Base-by-base conservation (phyloP, 2,797 vertebrate species). In the Chaetophractus vellerosus region DNA sequence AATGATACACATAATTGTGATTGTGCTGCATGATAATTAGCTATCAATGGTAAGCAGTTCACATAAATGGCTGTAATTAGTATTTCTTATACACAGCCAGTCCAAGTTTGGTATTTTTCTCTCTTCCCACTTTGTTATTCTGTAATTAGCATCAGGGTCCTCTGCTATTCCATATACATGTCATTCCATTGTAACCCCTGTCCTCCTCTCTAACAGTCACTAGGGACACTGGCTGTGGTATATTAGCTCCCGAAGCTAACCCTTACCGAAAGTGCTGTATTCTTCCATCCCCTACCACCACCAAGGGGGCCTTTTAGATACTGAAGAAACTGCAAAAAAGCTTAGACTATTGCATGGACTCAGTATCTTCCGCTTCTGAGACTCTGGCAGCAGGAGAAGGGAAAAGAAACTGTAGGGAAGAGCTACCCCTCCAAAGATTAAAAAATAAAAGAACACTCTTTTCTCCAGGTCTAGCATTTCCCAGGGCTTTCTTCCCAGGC, bases 1-100 rank as follows among this genome's bases (percentile, higher is more conserved):
- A 97, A 97, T 95, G 92, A 89, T 89, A 97, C 48, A 83, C 63
- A 96, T 97, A 97, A 97, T 96, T 96, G 93, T 94, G 96, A 94
- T 93, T 95, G 79, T 96, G 90, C 79, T 95, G 80, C 92, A 87
- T 92, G 96, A 90, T 97, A 97, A 96, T 97, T 96, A 96, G 93
- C 92, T 90, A 96, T 95, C 94, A 80, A 59, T 96, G 82, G 87
- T 93, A 90, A 97, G 90, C 88, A 92, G 78, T 83, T 94, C 90
- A 80, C 90, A 93, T 72, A 96, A 97, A 97, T 96, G 95, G 96
- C 82, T 96, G 6, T 96, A 96, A 95, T 97, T 96, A 96, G 84
- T 90, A 71, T 94, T 97, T 93, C 94, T 92, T 93, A 85, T 86
- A 94, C 38, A 75, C 76, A 92, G 74, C 83, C 86, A 95, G 86